Base-by-base conservation (phyloP, 2,113 vertebrate genomes). In the Menidia beryllina region DNA sequence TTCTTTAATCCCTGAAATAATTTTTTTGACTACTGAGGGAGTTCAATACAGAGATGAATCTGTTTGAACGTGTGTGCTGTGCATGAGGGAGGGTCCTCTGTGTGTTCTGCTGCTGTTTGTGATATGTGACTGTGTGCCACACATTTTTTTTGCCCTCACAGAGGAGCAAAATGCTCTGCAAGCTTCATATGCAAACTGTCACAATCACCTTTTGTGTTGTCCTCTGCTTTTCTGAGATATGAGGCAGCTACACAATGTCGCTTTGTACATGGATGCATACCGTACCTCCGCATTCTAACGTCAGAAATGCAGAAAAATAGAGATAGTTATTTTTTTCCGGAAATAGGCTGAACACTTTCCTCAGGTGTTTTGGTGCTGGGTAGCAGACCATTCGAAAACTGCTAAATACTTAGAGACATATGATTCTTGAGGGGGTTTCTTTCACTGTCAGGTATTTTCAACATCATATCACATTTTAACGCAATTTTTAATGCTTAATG, bases 1-100 rank as follows among this genome's bases (percentile, higher is more conserved):
- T 78, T 88, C 82, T 83, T 61, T n/a, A 78, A 68, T 45, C 45
- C 19, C 15, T 78, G 71, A 81, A 83, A 71, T 63, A 49, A 47
- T 75, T 72, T 75, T 58, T 65, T 83, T 25, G 36, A 13, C 21
- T 75, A 57, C 34, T 25, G 15, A 1, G 41, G 53, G 62, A 63
- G 45, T 52, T 74, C 38, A 43, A 56, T 51, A 3, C 17, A 26
- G 56, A 57, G 56, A 64, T 19, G 15, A 67, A 63, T 75, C 75
- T 26, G 47, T 61, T 55, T 68, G 61, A 80, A 58, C 55, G 72
- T 60, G 12, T 69, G 53, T 34, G 30, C 62, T 64, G 20, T 26
- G 67, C 66, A 73, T 65, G 58, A 77, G 51, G 38, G 52, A 75
- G 9, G 50, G 48, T 39, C 57, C 38, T 55, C 58, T 39, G 5